Base-by-base conservation (phyloP, 2,888 invertebrate species). In the Drosophila testacea region DNA sequence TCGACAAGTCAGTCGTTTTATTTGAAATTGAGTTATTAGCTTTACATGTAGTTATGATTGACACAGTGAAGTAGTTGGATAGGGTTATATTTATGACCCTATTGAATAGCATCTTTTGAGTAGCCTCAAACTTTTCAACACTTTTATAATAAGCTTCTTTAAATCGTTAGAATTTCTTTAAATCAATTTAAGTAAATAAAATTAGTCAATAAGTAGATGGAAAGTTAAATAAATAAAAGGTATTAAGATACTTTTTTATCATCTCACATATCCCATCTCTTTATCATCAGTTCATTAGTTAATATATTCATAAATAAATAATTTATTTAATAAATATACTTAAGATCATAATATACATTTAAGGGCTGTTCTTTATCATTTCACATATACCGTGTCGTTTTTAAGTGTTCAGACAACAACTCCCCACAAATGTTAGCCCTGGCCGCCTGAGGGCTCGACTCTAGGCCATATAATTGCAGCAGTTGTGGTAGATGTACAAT, bases 401-500 rank as follows among this genome's bases (percentile, higher is more conserved):
- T 10, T 22, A 7, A 6, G 13, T 39, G 38, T n/a, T 0, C 7
- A 27, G n/a, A n/a, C 4, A 11, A 38, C 5, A 36, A 27, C 7
- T n/a, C 36, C 27, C 52, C 51, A 30, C 10, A 54, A 38, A 38
- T 55, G 28, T 3, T 10, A 39, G 6, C 9, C 22, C 48, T 7
- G n/a, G 6, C n/a, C 36, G 44, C 42, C 34, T 39, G 50, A 41
- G 46, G 65, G 32, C 56, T 39, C 46, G 16, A 28, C 54, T 59
- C 22, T 36, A 54, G 72, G 72, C 69, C 81, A 70, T 61, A 73
- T 83, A 81, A 82, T 83, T 79, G 81, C 79, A 73, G 70, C 75
- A 77, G 81, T 79, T 70, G 70, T 68, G 72, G 75, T 75, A 75
- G 77, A 79, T 71, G 69, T 77, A 70, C 77, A 72, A 79, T 83